A percentile compares a stretch with the other conserved stretches of the same genome.
phyloP scores from a whole-genome alignment of 2,888 invertebrate species.

The Heteromyza rotundicornis region DNA sequence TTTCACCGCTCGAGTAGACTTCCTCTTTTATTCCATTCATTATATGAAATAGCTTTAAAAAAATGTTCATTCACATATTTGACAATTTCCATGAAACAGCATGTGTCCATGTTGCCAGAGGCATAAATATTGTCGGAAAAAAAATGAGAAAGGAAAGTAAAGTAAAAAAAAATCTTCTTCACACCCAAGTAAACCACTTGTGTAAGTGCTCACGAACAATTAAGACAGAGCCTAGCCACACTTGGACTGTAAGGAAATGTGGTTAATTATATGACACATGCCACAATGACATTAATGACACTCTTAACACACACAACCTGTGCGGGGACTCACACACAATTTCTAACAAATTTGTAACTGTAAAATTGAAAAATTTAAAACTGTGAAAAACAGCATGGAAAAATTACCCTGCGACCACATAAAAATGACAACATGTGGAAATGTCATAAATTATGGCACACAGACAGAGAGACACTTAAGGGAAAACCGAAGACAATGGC shows the following conservation, averaged over 20 bases:
- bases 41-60: no score
- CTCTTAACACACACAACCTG: conserved; percentile 18
- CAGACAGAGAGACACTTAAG: not conserved
- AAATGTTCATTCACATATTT: no score
- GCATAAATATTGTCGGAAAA: conserved; percentile 39
- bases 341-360: conserved; percentile 13
- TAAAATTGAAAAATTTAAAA: conserved; percentile 15
- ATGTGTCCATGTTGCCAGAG: conserved; percentile 38
- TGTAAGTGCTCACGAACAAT: conserved; percentile 23
- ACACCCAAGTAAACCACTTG: conserved; percentile 19
- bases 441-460: conserved; percentile 46
- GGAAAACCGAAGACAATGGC: not conserved
- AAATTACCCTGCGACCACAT: conserved; percentile 40
- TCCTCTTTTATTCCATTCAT: no score
- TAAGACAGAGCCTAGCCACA: conserved; percentile 16
- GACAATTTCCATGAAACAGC: conserved; percentile 32
- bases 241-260: conserved; percentile 12
- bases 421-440: conserved; percentile 56
- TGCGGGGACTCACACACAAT: conserved; percentile 24
- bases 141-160: conserved; percentile 11
- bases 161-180: no score
- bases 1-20: no score
- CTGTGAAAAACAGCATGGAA: not conserved
- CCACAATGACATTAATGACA: conserved; percentile 42
- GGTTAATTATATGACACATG: conserved; percentile 37